phyloP scores from a whole-genome alignment of 2,888 invertebrate genomes.

The Callinectes sapidus region DNA sequence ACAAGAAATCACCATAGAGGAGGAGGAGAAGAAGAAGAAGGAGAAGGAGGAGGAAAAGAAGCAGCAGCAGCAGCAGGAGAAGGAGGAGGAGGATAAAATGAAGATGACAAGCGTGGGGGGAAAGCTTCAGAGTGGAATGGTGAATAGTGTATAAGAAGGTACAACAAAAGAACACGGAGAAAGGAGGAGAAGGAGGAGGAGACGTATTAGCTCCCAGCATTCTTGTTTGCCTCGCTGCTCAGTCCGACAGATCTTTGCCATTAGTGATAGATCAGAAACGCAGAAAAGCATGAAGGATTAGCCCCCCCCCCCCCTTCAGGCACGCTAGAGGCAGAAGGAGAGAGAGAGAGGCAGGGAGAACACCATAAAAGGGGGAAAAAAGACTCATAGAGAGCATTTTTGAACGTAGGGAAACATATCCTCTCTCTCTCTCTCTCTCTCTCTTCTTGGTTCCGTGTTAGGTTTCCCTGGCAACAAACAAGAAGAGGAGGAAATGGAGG shows the following conservation, averaged over 20 bases:
- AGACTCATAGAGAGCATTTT: background rate
- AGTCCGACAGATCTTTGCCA: background rate
- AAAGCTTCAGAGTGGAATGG: background rate
- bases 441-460: no score
- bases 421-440: no score
- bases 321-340: background rate
- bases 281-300: background rate
- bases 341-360: background rate
- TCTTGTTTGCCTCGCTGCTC: background rate
- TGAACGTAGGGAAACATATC: background rate
- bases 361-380: background rate
- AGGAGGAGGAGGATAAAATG: background rate
- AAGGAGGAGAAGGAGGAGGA: no score
- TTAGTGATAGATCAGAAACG: background rate
- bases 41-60: background rate
- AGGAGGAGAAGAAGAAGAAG: background rate
- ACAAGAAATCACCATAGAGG: background rate
- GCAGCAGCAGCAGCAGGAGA: background rate
- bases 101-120: background rate
- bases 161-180: background rate
- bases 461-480: background rate
- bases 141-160: background rate
- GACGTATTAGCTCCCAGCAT: background rate
- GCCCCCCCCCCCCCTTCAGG: background rate
- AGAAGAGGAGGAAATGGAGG: background rate